phyloP scores from a whole-genome alignment of 2,797 vertebrate genomes.

The Catharus ustulatus region DNA sequence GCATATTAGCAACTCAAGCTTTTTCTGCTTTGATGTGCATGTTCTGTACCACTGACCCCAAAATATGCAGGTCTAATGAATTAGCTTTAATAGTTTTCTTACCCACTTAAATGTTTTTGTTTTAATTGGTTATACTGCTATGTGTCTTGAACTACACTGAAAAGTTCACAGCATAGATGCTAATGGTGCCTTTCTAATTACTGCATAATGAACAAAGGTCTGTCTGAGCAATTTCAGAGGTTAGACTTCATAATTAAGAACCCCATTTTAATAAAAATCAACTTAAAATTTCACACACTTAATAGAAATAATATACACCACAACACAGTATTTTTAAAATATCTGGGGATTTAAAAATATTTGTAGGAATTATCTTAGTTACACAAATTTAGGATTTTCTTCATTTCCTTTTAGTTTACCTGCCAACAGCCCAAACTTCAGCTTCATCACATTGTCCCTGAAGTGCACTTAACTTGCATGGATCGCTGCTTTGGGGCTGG shows the following conservation, averaged over 20 bases:
- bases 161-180: conserved; percentile 78
- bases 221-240: conserved; percentile 76
- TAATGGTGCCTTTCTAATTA: conserved; percentile 81
- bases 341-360: neutral
- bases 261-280: conserved; percentile 53
- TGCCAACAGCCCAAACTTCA: neutral
- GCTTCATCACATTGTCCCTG: neutral
- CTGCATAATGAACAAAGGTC: conserved; percentile 76
- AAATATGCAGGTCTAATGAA: conserved; percentile 80
- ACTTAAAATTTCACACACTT: neutral
- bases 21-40: conserved; percentile 76
- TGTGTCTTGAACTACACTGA: conserved; percentile 76
- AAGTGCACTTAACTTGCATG: conserved; percentile 48
- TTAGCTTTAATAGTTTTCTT: conserved; percentile 78
- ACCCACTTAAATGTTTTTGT: conserved; percentile 78
- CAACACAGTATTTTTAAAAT: neutral
- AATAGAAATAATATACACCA: neutral
- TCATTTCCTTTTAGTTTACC: neutral
- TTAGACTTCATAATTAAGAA: conserved; percentile 72
- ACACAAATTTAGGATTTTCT: neutral
- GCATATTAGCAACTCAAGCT: conserved; percentile 69
- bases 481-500: neutral
- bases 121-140: conserved; percentile 80
- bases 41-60: conserved; percentile 73
- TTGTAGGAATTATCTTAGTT: neutral